Evolutionary conservation across 1,140 invertebrate genomes (phyloP).

Genomic region (Anthonomus grandis): DNA sequence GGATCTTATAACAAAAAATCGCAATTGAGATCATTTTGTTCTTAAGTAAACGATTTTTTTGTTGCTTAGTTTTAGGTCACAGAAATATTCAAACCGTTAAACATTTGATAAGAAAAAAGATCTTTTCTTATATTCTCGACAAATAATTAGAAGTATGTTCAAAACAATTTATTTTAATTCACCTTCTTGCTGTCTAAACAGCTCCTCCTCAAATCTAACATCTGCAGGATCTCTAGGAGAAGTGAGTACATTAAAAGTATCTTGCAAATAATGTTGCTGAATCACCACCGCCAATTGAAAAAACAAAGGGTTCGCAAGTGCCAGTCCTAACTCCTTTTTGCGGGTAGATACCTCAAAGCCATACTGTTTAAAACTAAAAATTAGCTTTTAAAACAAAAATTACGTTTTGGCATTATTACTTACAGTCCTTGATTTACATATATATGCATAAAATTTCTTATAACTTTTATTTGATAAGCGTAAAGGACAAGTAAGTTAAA

Average conservation of each 20-base stretch:
- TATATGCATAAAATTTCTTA: neutral
- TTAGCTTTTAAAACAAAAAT: neutral
- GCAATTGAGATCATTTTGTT: no score
- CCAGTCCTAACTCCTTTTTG: neutral
- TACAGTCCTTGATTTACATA: conserved; percentile 3
- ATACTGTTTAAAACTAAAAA: neutral
- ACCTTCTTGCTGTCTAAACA: no score
- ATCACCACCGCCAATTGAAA: conserved; percentile 20
- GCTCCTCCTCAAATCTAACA: neutral
- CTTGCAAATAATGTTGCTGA: conserved; percentile 16
- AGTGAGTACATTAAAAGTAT: conserved; percentile 11
- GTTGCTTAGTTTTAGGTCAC: no score
- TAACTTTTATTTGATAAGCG: conserved; percentile 14
- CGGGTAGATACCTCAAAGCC: neutral
- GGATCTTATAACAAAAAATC: no score
- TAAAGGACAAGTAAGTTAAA: conserved; percentile 17
- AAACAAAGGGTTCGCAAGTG: conserved; percentile 10
- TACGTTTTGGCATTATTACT: neutral
- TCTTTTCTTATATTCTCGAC: no score
- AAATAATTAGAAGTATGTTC: no score
- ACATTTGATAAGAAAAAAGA: no score
- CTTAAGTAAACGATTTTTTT: no score
- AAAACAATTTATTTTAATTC: no score
- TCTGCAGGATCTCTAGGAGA: conserved; percentile 9
- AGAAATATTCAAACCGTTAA: no score